Base-by-base conservation (phyloP, 2,113 vertebrate species). In the Centrocercus urophasianus region DNA sequence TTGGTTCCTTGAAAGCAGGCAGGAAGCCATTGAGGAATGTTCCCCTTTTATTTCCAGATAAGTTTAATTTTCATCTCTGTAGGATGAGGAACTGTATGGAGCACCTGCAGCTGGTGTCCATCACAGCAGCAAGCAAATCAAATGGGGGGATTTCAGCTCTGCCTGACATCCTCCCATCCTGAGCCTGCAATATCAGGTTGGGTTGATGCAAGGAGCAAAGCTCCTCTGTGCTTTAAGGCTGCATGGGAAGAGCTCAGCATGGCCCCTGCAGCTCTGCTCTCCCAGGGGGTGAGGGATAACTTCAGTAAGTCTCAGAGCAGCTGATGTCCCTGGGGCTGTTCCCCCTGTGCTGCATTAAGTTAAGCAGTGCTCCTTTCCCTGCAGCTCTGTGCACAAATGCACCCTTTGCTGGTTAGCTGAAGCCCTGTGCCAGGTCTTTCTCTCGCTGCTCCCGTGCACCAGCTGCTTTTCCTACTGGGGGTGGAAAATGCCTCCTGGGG, bases 21-120 rank as follows among this genome's bases (percentile, higher is more conserved):
- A 17, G 67, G 43, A 43, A 89, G 67, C 2, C 22, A 32, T 13
- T 6, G 14, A 8, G 48, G 30, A 80, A 64, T 13, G 3, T 13
- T 71, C 66, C 76, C 42, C 22, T 47, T 30, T 50, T 60, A 1
- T 69, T 82, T 70, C 84, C 74, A 83, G 84, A 16, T 3, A 54
- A 64, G 54, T 43, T 66, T 36, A 30, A 2, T 48, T 48, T 48
- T 11, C 47, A 48, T 48, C 47, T 48, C 47, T 24, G 47, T 1
- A 6, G 86, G 70, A n/a, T 12, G 5, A 0, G 0, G 2, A 36
- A 6, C 0, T 3, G 27, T 27, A 17, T 1, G 28, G 76, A 80
- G 8, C 4, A 11, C 60, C 22, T 2, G 15, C 52, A 50, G 78
- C 47, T 24, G 36, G 11, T 4, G 81, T 52, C 57, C 45, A 7